phyloP scores from a whole-genome alignment of 2,113 vertebrate species.

The Neolamprologus caudopunctatus region DNA sequence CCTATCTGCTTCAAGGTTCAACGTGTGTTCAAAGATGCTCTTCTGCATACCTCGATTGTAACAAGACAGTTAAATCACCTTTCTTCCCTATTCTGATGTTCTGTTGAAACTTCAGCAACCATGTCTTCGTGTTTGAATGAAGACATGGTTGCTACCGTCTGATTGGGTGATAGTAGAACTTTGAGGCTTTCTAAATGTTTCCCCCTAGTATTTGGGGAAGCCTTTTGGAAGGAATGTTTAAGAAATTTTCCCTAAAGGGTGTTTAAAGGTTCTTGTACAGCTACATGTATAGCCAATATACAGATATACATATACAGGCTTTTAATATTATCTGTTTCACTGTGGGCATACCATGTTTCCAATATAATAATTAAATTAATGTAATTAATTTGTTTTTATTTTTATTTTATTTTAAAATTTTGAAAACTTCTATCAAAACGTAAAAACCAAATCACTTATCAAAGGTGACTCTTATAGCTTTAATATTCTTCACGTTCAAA shows the following conservation, averaged over 20 bases:
- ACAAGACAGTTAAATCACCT: background rate
- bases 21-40: background rate
- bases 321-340: background rate
- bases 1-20: background rate
- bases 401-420: background rate
- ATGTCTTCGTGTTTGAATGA: background rate
- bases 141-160: background rate
- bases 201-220: background rate
- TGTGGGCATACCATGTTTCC: background rate
- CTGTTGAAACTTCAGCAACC: background rate
- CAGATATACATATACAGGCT: background rate
- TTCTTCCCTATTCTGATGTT: background rate
- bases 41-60: background rate
- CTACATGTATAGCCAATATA: background rate
- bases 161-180: background rate
- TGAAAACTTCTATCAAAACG: background rate
- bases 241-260: background rate
- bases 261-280: background rate
- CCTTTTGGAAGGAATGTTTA: background rate
- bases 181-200: background rate
- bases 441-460: background rate
- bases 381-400: background rate
- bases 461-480: background rate
- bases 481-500: background rate
- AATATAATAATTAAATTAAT: background rate